Base-by-base conservation (phyloP, 1,140 invertebrate species). In the Daktulosphaira vitifoliae region DNA sequence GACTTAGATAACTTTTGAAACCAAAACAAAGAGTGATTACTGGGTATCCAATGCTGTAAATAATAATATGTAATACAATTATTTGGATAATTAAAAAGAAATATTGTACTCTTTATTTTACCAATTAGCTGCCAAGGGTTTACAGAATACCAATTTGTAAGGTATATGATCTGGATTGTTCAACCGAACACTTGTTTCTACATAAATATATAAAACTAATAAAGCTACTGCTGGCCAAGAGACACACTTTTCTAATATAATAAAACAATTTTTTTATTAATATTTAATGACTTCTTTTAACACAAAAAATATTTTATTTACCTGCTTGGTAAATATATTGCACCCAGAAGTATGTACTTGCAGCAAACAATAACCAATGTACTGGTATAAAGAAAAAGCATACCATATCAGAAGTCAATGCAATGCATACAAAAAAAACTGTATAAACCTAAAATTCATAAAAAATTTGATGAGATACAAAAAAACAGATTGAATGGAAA, bases 331-430 rank as follows among this genome's bases (percentile, higher is more conserved):
- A 97, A 68, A 96, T 90, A 78, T 95, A 97, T 78, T 98, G 95
- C 71, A 98, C 90, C 95, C 95, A 98, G 66, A 98, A 93, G 77
- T 98, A 98, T 71, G 93, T 97, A 79, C 93, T 96, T 69, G 96
- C 95, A 69, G 90, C 89, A 78, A 98, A 98, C 77, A 97, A 96
- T 72, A 97, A 81, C 88, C 93, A 97, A 76, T 97, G 92, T 69
- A 98, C 86, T 67, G 96, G 96, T 81, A 99, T 96, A 77, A 98
- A 96, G 78, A 98, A 93, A 79, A 95, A 96, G 82, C 94, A 98
- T 77, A 98, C 89, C 84, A 98, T 90, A 79, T 99, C 96, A 71
- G 95, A 96, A 69, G 94, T 98, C 68, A 98, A 83, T 71, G 95
- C 93, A 76, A 99, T 92, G 77, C 92, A 96, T 71, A 98, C 88